A percentile compares a stretch with the other conserved stretches of the same genome.
Conservation (phyloP, 64 coral and sea anemone species). For the Actinia equina region DNA sequence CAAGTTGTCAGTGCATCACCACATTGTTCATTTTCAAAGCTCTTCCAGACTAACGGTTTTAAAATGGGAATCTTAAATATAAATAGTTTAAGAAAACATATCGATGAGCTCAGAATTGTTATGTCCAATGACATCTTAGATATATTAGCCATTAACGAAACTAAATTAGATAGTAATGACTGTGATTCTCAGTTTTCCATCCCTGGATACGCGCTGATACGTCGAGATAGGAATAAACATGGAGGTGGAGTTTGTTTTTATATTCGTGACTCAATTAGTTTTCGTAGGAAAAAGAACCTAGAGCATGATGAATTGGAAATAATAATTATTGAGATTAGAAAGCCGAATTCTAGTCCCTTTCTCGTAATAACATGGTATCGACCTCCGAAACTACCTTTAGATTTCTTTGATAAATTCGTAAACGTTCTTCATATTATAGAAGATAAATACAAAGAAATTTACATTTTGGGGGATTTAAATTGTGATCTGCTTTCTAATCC, state of each 20-base stretch:
- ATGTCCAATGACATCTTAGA: not conserved
- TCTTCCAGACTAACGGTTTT: not conserved
- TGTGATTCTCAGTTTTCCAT: not conserved
- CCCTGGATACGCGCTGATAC: not conserved
- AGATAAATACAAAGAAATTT: not conserved
- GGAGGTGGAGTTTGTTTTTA: constrained; percentile 5
- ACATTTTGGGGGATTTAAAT: not conserved
- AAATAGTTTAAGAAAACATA: constrained; percentile 1
- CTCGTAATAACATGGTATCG: not conserved
- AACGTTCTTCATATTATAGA: not conserved
- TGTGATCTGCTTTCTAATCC: not conserved
- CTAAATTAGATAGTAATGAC: not conserved
- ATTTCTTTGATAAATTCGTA: not conserved
- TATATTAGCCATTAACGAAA: not conserved
- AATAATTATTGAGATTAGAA: not conserved
- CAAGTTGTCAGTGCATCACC: not conserved
- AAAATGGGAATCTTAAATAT: not conserved
- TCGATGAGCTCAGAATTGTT: not conserved
- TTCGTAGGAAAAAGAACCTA: not conserved
- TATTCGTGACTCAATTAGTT: not conserved
- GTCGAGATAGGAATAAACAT: not conserved
- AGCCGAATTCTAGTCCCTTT: not conserved
- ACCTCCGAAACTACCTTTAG: not conserved
- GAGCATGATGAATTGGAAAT: not conserved
- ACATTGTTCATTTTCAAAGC: not conserved